phyloP scores from a whole-genome alignment of 2,888 invertebrate species.

The Calliopum simillimum region DNA sequence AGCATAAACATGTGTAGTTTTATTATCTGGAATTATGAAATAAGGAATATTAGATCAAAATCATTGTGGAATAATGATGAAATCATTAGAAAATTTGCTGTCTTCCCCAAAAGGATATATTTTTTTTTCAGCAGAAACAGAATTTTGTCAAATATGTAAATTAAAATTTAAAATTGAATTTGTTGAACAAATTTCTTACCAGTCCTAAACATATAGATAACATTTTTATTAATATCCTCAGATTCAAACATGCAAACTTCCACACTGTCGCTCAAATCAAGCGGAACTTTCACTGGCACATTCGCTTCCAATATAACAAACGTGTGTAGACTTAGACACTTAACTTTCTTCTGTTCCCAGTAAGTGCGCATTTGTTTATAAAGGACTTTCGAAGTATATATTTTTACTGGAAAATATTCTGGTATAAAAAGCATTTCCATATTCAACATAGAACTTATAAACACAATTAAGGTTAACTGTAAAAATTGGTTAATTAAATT shows the following conservation, averaged over 20 bases:
- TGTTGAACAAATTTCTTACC: neutral
- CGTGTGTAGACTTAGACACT: conserved; percentile 32
- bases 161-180: no score
- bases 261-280: conserved; percentile 16
- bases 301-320: conserved; percentile 38
- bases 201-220: conserved; percentile 20
- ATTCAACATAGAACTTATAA: conserved; percentile 42
- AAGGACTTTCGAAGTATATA: conserved; percentile 41
- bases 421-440: conserved; percentile 39
- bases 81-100: neutral
- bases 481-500: neutral
- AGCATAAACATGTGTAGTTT: conserved; percentile 45
- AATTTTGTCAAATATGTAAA: no score
- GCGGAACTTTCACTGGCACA: conserved; percentile 16
- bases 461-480: conserved; percentile 42
- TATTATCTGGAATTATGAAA: conserved; percentile 36
- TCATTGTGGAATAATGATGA: neutral
- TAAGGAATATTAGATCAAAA: neutral
- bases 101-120: conserved; percentile 42
- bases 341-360: conserved; percentile 31
- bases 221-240: conserved; percentile 22
- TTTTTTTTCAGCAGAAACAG: conserved; percentile 31
- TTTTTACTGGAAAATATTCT: conserved; percentile 35
- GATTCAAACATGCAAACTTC: conserved; percentile 39
- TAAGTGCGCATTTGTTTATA: conserved; percentile 34